A percentile compares a stretch with the other conserved stretches of the same genome.
phyloP scores from a whole-genome alignment of 2,113 vertebrate species.

The Malurus melanocephalus region DNA sequence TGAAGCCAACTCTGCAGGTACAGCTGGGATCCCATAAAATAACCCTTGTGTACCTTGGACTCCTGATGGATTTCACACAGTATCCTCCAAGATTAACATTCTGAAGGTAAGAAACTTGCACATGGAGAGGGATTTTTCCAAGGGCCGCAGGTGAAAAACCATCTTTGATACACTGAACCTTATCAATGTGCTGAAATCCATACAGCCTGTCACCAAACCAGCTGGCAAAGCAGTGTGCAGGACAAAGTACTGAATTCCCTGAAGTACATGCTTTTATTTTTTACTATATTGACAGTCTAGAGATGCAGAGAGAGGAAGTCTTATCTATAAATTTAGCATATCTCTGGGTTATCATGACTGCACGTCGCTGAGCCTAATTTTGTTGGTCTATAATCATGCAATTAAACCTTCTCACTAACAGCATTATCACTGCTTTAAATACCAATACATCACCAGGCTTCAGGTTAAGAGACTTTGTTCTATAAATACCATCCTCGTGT shows the following conservation, averaged over 20 bases:
- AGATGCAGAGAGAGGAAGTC: not conserved
- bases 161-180: not conserved
- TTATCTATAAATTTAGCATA: not conserved
- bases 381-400: slow-evolving; percentile 7
- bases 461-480: slow-evolving; percentile 16
- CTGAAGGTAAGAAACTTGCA: not conserved
- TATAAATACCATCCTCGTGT: not conserved
- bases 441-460: not conserved
- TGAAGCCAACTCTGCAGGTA: not conserved
- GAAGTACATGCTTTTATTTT: not conserved
- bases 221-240: not conserved
- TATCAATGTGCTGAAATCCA: not conserved
- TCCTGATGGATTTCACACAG: not conserved
- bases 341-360: not conserved
- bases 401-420: slow-evolving; percentile 23
- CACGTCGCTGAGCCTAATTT: not conserved
- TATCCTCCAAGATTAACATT: not conserved
- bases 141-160: not conserved
- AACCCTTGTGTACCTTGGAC: fast-evolving
- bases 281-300: not conserved
- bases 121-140: not conserved
- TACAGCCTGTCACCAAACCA: not conserved
- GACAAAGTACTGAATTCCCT: not conserved
- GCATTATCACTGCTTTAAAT: slow-evolving; percentile 29
- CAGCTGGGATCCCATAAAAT: not conserved